Conservation (phyloP, 2,888 invertebrate genomes). For the Spilarctia lutea region DNA sequence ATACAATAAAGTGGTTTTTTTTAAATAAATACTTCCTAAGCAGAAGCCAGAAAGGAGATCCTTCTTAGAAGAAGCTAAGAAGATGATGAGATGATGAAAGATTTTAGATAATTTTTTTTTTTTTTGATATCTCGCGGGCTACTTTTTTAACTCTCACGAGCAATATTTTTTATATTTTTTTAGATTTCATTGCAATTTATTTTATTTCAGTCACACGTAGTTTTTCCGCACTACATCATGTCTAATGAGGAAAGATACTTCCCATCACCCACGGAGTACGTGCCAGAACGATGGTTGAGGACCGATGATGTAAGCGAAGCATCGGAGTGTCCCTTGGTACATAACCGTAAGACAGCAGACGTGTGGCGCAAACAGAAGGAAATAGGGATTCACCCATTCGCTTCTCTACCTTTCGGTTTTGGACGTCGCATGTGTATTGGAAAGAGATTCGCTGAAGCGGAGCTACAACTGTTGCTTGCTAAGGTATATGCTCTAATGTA, state of each 20-base stretch:
- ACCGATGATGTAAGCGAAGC: constrained; percentile 60
- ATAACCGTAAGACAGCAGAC: constrained; percentile 39
- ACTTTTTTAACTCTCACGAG: too few species aligned
- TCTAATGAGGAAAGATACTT: constrained; percentile 91
- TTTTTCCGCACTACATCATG: constrained; percentile 92
- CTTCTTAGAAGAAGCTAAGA: too few species aligned
- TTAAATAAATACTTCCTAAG: too few species aligned
- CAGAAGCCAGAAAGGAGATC: too few species aligned
- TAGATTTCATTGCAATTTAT: too few species aligned
- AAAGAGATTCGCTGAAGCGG: constrained; percentile 93
- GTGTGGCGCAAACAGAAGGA: constrained; percentile 83
- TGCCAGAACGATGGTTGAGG: constrained; percentile 93
- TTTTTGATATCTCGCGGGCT: too few species aligned
- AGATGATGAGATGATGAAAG: background rate
- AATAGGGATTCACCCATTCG: constrained; percentile 90
- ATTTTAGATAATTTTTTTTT: too few species aligned
- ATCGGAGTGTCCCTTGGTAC: constrained; percentile 37
- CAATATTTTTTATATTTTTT: too few species aligned
- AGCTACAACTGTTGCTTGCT: constrained; percentile 90
- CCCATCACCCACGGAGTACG: constrained; percentile 89
- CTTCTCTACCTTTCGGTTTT: constrained; percentile 91
- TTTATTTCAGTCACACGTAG: constrained; percentile 90
- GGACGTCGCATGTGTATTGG: constrained; percentile 93
- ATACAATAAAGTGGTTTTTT: background rate
- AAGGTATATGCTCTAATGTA: constrained; percentile 83